Evolutionary conservation across 2,888 invertebrate species (phyloP).

Genomic region (Rhimphoctona megacephalus): DNA sequence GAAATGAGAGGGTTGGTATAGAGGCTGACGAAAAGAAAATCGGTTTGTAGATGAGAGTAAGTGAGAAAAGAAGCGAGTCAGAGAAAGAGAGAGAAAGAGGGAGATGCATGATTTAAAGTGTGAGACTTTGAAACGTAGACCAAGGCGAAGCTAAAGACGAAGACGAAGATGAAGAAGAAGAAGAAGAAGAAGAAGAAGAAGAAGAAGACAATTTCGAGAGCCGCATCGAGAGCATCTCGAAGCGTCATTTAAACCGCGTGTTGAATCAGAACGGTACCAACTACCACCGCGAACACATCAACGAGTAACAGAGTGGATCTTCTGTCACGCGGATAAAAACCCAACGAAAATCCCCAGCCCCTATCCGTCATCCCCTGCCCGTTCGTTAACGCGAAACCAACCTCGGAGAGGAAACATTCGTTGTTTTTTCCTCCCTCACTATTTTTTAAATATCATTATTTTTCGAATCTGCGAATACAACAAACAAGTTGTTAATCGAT

Average conservation of each 20-base stretch:
- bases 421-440: conserved; percentile 28
- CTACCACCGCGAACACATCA: conserved; percentile 82
- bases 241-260: conserved; percentile 62
- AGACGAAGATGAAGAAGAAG: conserved; percentile 2
- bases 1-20: conserved; percentile 30
- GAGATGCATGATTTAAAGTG: conserved; percentile 15
- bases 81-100: conserved; percentile 31
- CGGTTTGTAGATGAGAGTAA: conserved; percentile 59
- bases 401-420: neutral
- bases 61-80: conserved; percentile 47
- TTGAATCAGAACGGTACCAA: conserved; percentile 82
- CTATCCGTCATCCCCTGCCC: conserved; percentile 24
- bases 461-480: conserved; percentile 29
- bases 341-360: conserved; percentile 51
- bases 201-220: conserved; percentile 61
- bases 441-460: neutral
- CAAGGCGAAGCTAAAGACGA: conserved; percentile 37
- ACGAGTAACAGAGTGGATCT: conserved; percentile 60
- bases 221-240: conserved; percentile 71
- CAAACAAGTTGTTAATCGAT: conserved; percentile 42
- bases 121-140: conserved; percentile 45
- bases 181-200: conserved; percentile 30
- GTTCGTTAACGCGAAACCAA: conserved; percentile 27
- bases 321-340: conserved; percentile 61
- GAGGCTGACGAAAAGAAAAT: conserved; percentile 23